Base-by-base conservation (phyloP, 1,140 invertebrate genomes). In the Pogonognathellus flavescens region DNA sequence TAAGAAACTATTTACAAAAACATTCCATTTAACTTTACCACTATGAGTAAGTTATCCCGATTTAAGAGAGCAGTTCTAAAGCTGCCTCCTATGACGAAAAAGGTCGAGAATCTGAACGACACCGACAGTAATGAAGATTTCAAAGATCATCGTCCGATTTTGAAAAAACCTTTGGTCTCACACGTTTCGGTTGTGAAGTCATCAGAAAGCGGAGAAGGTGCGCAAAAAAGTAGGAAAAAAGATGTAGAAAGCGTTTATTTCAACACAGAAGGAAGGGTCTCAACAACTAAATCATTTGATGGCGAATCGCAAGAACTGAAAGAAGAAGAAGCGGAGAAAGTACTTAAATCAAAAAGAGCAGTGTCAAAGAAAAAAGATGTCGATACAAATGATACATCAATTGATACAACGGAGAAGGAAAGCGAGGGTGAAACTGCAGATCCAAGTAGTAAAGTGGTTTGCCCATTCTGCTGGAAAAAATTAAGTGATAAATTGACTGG, bases 391-490 rank as follows among this genome's bases (percentile, higher is more conserved):
- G 66, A 70, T 8, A 13, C 20, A 0, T 0, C 20, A 20, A 25
- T n/a, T 0, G 11, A 80, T 9, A 49, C 31, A 18, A 50, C 7
- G 13, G 80, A 55, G 11, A 81, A 57, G 2, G 80, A 55, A 25
- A 20, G 25, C 53, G 16, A 14, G 22, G 18, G 11, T 9, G 11
- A 22, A 20, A 4, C 11, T 13, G 8, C 20, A 13, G 60, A 66
- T 13, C 22, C 20, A 14, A 25, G 60, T 25, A 55, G 9, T 18
- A 25, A 81, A 84, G 41, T 90, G 59, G 86, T 90, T 11, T 92
- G 91, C 87, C 91, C 91, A 0, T 87, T 92, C 49, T 92, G 91
- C 87, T 91, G 91, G 80, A 92, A 91, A 89, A 87, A 82, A 18
- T 89, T 90, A 18, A 90, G 90, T 84, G 90, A 91, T 88, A 86